A percentile compares a stretch with the other conserved stretches of the same genome.
Conservation (phyloP, 1,140 invertebrate genomes). For the Lithobius niger region DNA sequence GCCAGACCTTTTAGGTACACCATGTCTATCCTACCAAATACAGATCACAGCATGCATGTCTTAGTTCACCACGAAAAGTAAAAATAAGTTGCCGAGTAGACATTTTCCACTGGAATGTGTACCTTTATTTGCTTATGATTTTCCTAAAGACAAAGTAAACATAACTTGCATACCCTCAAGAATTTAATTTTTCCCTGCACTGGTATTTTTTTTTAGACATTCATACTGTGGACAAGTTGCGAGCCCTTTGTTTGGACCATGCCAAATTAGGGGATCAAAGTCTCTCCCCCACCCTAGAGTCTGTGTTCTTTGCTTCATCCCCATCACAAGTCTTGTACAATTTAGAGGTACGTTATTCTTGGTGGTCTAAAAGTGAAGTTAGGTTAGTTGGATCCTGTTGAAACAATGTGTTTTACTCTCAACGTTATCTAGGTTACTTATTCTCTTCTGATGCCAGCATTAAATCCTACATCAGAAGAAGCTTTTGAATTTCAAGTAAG, state of each 20-base stretch:
- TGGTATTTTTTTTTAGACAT: constrained; percentile 24
- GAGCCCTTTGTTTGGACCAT: constrained; percentile 35
- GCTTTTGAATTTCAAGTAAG: constrained; percentile 63
- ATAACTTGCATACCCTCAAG: too few relatives aligned
- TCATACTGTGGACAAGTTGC: constrained; percentile 51
- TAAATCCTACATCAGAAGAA: constrained; percentile 64
- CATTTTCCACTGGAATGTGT: too few relatives aligned
- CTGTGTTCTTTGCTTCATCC: constrained; percentile 54
- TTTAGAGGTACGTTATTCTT: constrained; percentile 37
- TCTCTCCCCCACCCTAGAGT: constrained; percentile 44
- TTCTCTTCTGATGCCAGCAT: constrained; percentile 78
- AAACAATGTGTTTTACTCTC: constrained; percentile 9
- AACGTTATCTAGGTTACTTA: constrained; percentile 70
- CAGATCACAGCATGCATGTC: too few relatives aligned
- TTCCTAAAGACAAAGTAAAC: too few relatives aligned
- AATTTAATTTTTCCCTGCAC: not conserved
- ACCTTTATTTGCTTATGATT: too few relatives aligned
- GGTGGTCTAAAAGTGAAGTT: not conserved
- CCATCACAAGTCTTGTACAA: constrained; percentile 65
- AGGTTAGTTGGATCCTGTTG: too few relatives aligned
- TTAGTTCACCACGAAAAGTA: too few relatives aligned
- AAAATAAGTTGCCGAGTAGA: too few relatives aligned
- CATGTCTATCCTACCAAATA: too few relatives aligned
- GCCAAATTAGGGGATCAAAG: constrained; percentile 24
- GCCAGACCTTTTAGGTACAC: too few relatives aligned